phyloP scores from a whole-genome alignment of 2,113 vertebrate species.

The Menura novaehollandiae region DNA sequence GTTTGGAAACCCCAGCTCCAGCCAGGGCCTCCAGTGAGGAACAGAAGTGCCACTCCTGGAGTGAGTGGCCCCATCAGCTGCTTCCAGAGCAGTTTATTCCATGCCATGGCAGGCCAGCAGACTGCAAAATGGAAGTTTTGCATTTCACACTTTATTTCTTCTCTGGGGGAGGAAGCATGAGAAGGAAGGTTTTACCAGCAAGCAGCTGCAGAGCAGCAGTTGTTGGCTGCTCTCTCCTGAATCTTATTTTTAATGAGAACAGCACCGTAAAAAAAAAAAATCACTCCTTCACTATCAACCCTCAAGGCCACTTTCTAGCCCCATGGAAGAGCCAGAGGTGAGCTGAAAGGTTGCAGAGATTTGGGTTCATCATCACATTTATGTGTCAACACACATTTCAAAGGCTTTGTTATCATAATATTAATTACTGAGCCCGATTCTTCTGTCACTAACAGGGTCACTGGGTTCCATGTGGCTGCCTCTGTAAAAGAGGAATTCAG shows the following conservation, averaged over 20 bases:
- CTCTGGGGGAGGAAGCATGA: not conserved
- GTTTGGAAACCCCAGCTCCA: not conserved
- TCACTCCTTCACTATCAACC: not conserved
- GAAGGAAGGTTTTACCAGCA: not conserved
- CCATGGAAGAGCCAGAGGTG: not conserved
- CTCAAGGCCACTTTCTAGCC: not conserved
- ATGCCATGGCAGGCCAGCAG: not conserved
- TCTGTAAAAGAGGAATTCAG: not conserved
- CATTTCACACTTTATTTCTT: not conserved
- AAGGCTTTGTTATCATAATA: not conserved
- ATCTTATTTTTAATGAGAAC: not conserved
- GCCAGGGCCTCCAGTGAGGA: not conserved
- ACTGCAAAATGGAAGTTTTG: not conserved
- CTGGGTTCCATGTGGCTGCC: not conserved
- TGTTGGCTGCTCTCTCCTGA: not conserved
- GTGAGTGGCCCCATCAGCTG: not conserved
- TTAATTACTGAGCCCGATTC: not conserved
- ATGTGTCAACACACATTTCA: not conserved
- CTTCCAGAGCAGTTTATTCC: not conserved
- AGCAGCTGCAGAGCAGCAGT: constrained; percentile 26
- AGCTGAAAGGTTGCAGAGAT: not conserved
- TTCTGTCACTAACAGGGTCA: not conserved
- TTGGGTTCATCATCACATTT: not conserved
- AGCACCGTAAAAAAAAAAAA: not conserved
- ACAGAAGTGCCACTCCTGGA: not conserved